Evolutionary conservation across 2,113 vertebrate species (phyloP).

Genomic region (Chaetodon trifascialis): DNA sequence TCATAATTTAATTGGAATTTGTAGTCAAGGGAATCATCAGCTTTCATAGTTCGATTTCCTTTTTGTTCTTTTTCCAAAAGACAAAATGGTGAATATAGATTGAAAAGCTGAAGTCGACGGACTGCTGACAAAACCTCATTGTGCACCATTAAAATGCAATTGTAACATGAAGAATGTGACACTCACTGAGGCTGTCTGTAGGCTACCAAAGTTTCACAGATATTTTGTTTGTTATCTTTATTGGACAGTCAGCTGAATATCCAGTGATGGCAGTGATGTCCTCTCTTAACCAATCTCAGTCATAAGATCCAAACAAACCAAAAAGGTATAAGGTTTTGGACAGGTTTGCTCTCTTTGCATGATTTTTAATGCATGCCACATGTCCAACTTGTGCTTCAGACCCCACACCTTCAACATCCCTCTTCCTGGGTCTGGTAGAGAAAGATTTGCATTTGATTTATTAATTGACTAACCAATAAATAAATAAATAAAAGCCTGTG

Average conservation of each 20-base stretch:
- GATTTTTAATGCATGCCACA: too few relatives aligned
- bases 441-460: too few relatives aligned
- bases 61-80: background rate
- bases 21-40: background rate
- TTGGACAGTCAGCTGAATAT: background rate
- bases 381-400: too few relatives aligned
- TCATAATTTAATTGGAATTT: constrained; percentile 19
- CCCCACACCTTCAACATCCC: too few relatives aligned
- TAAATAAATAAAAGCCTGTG: too few relatives aligned
- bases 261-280: background rate
- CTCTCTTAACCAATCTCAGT: too few relatives aligned
- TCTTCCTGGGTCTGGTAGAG: too few relatives aligned
- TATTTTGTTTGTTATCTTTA: background rate
- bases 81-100: background rate
- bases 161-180: background rate
- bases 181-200: background rate
- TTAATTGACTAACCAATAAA: too few relatives aligned
- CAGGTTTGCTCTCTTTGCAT: too few relatives aligned
- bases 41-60: background rate
- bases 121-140: constrained; percentile 18
- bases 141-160: constrained; percentile 16
- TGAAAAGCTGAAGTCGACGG: background rate
- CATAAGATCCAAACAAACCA: too few relatives aligned
- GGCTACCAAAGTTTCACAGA: background rate
- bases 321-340: too few relatives aligned